phyloP scores from a whole-genome alignment of 23 tunicate species.

The Diplosoma virens region DNA sequence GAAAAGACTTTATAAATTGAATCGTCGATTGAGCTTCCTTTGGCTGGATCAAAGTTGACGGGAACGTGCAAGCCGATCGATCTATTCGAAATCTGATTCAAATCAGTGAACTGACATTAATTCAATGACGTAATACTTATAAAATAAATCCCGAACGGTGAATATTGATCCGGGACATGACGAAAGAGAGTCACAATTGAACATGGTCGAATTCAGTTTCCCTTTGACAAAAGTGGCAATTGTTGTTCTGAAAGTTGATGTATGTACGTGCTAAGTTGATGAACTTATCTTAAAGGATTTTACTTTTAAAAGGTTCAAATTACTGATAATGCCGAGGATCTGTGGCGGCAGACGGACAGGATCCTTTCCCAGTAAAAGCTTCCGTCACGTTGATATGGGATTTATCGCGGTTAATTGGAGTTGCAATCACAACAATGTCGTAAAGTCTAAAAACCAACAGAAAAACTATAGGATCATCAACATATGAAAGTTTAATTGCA shows the following conservation, averaged over 20 bases:
- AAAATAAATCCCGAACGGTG: conserved; percentile 28
- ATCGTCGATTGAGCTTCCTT: conserved; percentile 22
- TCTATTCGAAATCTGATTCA: conserved; percentile 49
- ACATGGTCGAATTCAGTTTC: conserved; percentile 49
- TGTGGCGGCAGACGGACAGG: conserved; percentile 37
- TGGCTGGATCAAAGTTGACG: conserved; percentile 51
- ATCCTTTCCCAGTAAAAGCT: conserved; percentile 19
- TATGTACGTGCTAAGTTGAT: background rate
- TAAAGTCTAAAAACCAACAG: conserved; percentile 33
- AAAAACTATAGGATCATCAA: too few species aligned
- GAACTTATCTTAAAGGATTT: too few species aligned
- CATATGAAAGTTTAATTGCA: too few species aligned
- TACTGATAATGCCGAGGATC: conserved; percentile 68
- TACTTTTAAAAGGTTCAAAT: too few species aligned
- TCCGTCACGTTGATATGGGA: conserved; percentile 46
- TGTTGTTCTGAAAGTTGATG: conserved; percentile 42
- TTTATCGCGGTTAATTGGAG: conserved; percentile 62
- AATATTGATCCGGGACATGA: conserved; percentile 49
- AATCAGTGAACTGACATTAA: too few species aligned
- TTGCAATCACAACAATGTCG: conserved; percentile 67
- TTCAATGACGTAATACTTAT: too few species aligned
- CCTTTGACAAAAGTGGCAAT: conserved; percentile 86
- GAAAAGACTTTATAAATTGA: conserved; percentile 79
- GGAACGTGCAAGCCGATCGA: conserved; percentile 53
- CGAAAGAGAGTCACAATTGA: conserved; percentile 50